Conservation (phyloP, 2,888 invertebrate genomes). For the Smittia aterrima region DNA sequence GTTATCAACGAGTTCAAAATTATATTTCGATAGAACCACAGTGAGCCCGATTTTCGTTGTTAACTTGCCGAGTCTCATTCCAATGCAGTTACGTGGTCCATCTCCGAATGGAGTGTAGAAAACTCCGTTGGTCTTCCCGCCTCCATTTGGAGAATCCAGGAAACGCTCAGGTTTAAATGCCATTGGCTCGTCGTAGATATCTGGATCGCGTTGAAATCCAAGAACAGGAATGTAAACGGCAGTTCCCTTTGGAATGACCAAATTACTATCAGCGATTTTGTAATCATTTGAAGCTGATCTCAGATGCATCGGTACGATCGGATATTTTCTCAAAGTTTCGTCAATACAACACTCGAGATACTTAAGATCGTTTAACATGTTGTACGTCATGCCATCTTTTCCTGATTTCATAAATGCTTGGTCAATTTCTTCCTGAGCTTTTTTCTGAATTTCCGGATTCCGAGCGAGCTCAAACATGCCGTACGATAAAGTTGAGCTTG, state of each 20-base stretch:
- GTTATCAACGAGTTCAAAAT: conserved; percentile 10
- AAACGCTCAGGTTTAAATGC: conserved; percentile 32
- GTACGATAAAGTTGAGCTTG: conserved; percentile 42
- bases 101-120: conserved; percentile 22
- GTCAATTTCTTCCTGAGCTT: conserved; percentile 44
- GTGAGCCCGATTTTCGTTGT: not conserved
- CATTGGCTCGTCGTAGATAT: conserved; percentile 25
- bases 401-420: conserved; percentile 42
- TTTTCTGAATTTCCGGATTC: conserved; percentile 43
- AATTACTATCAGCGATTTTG: not conserved
- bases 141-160: conserved; percentile 33
- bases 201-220: conserved; percentile 21
- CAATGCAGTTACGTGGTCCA: conserved; percentile 32
- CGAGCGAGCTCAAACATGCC: conserved; percentile 42
- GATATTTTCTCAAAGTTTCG: conserved; percentile 43
- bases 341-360: conserved; percentile 43
- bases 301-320: conserved; percentile 19
- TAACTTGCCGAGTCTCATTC: conserved; percentile 17
- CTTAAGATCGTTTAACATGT: conserved; percentile 43
- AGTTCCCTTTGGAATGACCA: conserved; percentile 33
- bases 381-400: conserved; percentile 43
- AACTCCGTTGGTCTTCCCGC: conserved; percentile 43
- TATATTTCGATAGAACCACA: conserved; percentile 4
- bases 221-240: conserved; percentile 38
- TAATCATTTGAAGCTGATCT: not conserved